Conservation (phyloP, 2,797 vertebrate genomes). For the Simalia tracyae region DNA sequence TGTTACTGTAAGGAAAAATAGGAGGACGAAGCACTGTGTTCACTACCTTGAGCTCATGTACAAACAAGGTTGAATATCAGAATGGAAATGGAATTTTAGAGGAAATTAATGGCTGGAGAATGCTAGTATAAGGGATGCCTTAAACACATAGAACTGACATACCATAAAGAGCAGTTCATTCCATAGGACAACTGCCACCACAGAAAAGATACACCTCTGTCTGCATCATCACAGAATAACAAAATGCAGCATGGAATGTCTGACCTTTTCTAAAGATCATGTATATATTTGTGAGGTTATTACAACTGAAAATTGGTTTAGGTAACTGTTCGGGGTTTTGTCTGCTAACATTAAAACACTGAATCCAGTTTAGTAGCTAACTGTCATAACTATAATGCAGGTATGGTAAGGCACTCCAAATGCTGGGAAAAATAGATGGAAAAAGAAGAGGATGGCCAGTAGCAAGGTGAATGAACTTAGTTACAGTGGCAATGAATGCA, state of each 20-base stretch:
- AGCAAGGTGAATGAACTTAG: too few species aligned
- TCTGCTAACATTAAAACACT: background rate
- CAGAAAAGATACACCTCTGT: background rate
- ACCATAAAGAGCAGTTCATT: background rate
- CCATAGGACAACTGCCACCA: background rate
- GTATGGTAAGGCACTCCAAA: background rate
- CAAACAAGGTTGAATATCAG: background rate
- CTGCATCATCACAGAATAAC: background rate
- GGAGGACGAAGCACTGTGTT: background rate
- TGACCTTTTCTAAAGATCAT: background rate
- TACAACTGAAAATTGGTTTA: background rate
- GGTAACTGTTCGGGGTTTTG: background rate
- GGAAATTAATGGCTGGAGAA: background rate
- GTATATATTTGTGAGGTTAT: background rate
- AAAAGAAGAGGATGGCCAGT: too few species aligned
- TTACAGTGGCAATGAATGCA: too few species aligned
- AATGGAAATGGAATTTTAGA: background rate
- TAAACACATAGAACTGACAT: background rate
- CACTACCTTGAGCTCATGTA: background rate
- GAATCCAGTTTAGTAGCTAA: background rate
- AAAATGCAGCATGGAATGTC: background rate
- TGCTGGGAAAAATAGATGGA: too few species aligned
- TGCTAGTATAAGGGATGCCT: background rate
- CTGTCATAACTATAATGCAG: background rate
- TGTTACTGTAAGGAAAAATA: background rate